Evolutionary conservation across 2,888 invertebrate species (phyloP).

Genomic region (Andrena marginata): DNA sequence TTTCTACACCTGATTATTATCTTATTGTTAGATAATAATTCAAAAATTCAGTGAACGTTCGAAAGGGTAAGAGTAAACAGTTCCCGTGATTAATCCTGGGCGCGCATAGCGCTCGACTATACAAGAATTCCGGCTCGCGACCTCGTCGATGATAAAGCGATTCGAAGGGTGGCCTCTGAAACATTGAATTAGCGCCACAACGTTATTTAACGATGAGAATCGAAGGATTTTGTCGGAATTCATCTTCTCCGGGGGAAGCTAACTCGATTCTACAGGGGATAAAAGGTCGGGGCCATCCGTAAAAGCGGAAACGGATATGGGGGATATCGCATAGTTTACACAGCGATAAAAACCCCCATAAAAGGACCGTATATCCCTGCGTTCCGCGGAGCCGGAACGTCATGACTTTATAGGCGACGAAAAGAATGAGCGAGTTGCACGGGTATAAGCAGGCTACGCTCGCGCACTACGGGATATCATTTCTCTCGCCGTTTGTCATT

Average conservation of each 20-base stretch:
- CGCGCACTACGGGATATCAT: slow-evolving; percentile 18
- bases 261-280: slow-evolving; percentile 71
- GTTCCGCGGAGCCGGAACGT: slow-evolving; percentile 57
- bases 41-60: no score
- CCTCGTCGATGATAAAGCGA: no score
- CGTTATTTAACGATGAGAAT: slow-evolving; percentile 72
- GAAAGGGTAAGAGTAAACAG: no score
- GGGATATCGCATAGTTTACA: slow-evolving; percentile 79
- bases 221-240: slow-evolving; percentile 77
- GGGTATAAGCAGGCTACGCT: slow-evolving; percentile 15
- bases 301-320: slow-evolving; percentile 76
- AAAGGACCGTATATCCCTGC: slow-evolving; percentile 79
- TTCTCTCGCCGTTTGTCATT: slow-evolving; percentile 11
- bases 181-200: slow-evolving; percentile 15
- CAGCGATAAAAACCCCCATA: slow-evolving; percentile 82
- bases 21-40: no score
- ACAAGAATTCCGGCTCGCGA: no score
- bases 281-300: slow-evolving; percentile 72
- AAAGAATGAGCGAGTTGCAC: slow-evolving; percentile 58
- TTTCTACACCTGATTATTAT: no score
- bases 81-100: no score
- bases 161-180: no score
- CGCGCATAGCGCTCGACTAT: no score
- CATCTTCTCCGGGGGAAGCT: slow-evolving; percentile 71
- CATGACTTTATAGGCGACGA: slow-evolving; percentile 72